phyloP scores from a whole-genome alignment of 2,888 invertebrate species.

The Dryomyza anilis region DNA sequence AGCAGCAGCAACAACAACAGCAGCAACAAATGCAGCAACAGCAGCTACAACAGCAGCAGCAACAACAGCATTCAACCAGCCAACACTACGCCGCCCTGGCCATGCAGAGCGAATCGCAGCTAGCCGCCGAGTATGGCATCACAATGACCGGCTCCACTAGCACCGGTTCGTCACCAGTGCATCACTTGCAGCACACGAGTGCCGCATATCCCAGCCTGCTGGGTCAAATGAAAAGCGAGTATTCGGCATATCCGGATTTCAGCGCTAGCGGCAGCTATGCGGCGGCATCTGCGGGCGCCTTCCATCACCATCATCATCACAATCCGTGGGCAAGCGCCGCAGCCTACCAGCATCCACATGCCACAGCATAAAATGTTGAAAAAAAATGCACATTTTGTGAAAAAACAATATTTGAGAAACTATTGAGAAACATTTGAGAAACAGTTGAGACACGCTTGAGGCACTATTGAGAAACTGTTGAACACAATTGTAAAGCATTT shows the following conservation, averaged over 20 bases:
- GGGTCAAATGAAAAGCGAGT: conserved; percentile 51
- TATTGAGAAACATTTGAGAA: no score
- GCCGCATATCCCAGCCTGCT: conserved; percentile 39
- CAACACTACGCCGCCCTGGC: conserved; percentile 50
- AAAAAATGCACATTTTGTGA: no score
- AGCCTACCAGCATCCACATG: conserved; percentile 51
- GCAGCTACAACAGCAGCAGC: conserved; percentile 35
- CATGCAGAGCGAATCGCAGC: conserved; percentile 53
- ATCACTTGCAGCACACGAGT: conserved; percentile 18
- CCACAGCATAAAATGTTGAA: conserved; percentile 46
- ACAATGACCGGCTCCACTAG: conserved; percentile 44
- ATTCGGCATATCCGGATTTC: conserved; percentile 49
- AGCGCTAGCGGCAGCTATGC: conserved; percentile 42
- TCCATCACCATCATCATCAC: conserved; percentile 39
- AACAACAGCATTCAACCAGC: conserved; percentile 30
- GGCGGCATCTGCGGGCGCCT: conserved; percentile 35
- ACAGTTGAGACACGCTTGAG: no score
- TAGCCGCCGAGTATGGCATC: conserved; percentile 52
- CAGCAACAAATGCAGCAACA: conserved; percentile 34
- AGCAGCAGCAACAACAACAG: conserved; percentile 34
- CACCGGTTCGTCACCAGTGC: conserved; percentile 20
- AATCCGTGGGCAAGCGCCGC: conserved; percentile 53
- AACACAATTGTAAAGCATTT: no score
- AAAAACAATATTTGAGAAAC: no score
- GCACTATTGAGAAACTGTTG: no score